Evolutionary conservation across 2,797 vertebrate species (phyloP), one percentile per base, ranked within the genome.

Genomic region (Rhinoraja longicauda): DNA sequence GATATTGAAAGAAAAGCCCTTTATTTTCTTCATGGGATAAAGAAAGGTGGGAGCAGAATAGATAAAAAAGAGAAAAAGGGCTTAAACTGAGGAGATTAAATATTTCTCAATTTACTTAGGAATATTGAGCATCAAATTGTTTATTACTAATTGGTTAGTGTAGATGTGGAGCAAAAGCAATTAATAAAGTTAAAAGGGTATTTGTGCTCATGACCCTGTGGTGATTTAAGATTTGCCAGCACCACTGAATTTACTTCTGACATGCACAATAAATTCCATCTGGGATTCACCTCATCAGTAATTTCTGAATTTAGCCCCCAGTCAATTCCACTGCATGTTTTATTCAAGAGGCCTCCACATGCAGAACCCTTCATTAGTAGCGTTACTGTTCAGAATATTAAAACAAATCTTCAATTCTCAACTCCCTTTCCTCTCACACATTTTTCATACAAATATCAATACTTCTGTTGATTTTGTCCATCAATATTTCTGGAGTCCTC

Each of bases 281-380:
- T 36, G 59, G n/a, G 84, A 67, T 62, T 88, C 67, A 67, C 62
- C 62, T 88, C 32, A 88, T 36, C 84, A 88, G 84, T 36, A 88
- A 88, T 88, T 88, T 88, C 84, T 67, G 62, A 84, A 57, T 84
- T 84, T 67, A 67, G n/a, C 62, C 84, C 84, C n/a, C 36, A 67
- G 84, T 67, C 84, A 88, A 67, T 88, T 67, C 59, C 84, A 88
- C 1, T 88, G 62, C 62, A 88, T 88, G n/a, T 67, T 88, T 88
- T 88, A 88, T 88, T 88, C 84, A 88, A n/a, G 19, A 67, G 6
- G 15, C n/a, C n/a, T 88, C 84, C n/a, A 88, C 17, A 24, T 88
- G 32, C 62, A 67, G 17, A 88, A 88, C 6, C 62, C n/a, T 36
- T 67, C 62, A 88, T 88, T 88, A 67, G 59, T 36, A 21, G 7